These are phyloP conservation scores for Elephas maximus DNA, from an alignment of 2,113 vertebrate genomes.

Conservation along the genomic window DNA sequence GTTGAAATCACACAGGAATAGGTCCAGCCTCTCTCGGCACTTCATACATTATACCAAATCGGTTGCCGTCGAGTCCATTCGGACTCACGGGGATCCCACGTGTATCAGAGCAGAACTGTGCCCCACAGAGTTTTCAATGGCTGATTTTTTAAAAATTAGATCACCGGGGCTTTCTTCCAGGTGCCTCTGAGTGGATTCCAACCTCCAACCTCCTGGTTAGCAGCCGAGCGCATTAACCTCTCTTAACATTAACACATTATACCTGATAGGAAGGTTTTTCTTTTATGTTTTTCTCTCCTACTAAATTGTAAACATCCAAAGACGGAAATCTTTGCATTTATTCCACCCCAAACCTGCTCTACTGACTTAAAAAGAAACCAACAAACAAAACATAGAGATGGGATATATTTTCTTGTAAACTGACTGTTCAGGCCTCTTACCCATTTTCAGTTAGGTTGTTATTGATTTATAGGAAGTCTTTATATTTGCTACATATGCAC, in stretches of 20 bases:
- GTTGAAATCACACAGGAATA: not conserved
- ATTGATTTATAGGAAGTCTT: not conserved
- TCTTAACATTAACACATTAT: not conserved
- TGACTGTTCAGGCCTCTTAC: not conserved
- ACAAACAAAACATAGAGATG: not conserved
- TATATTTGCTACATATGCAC: not conserved
- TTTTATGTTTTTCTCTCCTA: not conserved
- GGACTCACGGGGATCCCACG: not conserved
- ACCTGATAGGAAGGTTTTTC: not conserved
- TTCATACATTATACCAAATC: not conserved
- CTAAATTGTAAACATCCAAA: not conserved
- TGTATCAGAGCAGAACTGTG: not conserved
- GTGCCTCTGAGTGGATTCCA: not conserved
- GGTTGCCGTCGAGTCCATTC: not conserved
- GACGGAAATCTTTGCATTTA: not conserved
- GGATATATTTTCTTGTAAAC: not conserved
- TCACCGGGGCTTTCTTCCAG: not conserved
- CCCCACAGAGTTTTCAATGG: not conserved
- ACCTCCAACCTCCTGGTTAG: not conserved
- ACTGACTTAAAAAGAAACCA: not conserved
- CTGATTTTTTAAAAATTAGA: not conserved
- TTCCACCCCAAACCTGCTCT: not conserved
- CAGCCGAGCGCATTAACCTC: not conserved
- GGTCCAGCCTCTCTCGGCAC: not conserved
- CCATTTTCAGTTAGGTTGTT: not conserved